Evolutionary conservation across 2,797 vertebrate genomes (phyloP), one percentile per base, ranked within the genome.

Genomic region (Dipus sagitta): DNA sequence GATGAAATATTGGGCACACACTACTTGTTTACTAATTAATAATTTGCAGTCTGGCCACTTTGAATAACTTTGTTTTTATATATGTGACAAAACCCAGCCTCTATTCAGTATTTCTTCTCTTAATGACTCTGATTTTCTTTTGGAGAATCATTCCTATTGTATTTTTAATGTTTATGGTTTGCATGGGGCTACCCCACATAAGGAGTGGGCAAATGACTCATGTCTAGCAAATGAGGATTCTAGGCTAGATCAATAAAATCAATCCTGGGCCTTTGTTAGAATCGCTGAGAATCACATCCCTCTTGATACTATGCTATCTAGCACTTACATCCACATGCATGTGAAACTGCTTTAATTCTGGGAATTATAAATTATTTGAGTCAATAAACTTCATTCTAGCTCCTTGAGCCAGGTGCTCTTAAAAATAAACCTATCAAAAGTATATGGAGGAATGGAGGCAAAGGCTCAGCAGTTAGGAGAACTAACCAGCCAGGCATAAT

Each of bases 301-400:
- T 76, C 32, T 65, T 81, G 23, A 60, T n/a, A 62, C 0, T 34
- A 21, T 24, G 47, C 47, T 10, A 87, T 24, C 74, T 23, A 91
- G 38, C 64, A 70, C 4, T 89, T 4, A 89, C 72, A 71, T 82
- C 62, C 54, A 86, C 38, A 84, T 65, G 28, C 71, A 76, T 58
- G 8, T 64, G 58, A 88, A 84, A 82, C n/a, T 82, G 72, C 23
- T 58, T 80, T 88, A 93, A 82, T 75, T 94, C 60, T 34, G 47
- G 14, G 62, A 91, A 85, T 82, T 84, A 85, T 28, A 86, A 65
- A 88, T 88, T 65, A 38, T 68, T 60, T 68, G 47, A 74, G 18
- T 85, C 23, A 88, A 76, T n/a, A 86, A 30, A 42, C 81, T 94
- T 83, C 62, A 62, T 71, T 77, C 38, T 65, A 34, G 18, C 58